Evolutionary conservation across 2,888 invertebrate genomes (phyloP).

Genomic region (Meghimatium bilineatum): DNA sequence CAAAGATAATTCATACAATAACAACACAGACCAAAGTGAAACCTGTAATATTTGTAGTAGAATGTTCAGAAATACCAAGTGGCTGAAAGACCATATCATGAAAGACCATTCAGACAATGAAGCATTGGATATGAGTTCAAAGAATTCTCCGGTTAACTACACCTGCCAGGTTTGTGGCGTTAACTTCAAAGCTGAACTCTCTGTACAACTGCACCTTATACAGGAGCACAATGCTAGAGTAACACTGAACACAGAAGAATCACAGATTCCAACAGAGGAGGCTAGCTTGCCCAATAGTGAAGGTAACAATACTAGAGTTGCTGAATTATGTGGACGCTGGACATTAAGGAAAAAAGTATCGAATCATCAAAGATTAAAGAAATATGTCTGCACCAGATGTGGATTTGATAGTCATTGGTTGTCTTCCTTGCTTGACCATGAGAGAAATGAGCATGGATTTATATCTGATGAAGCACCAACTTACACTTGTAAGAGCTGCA

Average conservation of each 20-base stretch:
- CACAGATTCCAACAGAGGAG: constrained; percentile 52
- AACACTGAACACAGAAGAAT: constrained; percentile 64
- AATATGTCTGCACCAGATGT: constrained; percentile 92
- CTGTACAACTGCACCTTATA: constrained; percentile 79
- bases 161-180: constrained; percentile 76
- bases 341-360: constrained; percentile 52
- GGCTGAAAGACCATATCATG: constrained; percentile 68
- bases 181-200: constrained; percentile 75
- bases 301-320: constrained; percentile 40
- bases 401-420: constrained; percentile 92
- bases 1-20: constrained; percentile 46
- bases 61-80: constrained; percentile 66
- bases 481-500: constrained; percentile 72
- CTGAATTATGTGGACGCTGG: constrained; percentile 37
- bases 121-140: constrained; percentile 56
- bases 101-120: constrained; percentile 65
- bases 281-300: constrained; percentile 47
- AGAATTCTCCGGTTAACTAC: constrained; percentile 41
- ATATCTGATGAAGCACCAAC: constrained; percentile 47
- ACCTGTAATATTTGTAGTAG: constrained; percentile 68
- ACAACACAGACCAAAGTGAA: constrained; percentile 60
- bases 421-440: constrained; percentile 93
- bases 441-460: constrained; percentile 82
- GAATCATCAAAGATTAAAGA: constrained; percentile 76
- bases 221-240: constrained; percentile 77